Evolutionary conservation across 1,140 invertebrate species (phyloP), one percentile per base, ranked within the genome.

Genomic region (Drosophila sp.): DNA sequence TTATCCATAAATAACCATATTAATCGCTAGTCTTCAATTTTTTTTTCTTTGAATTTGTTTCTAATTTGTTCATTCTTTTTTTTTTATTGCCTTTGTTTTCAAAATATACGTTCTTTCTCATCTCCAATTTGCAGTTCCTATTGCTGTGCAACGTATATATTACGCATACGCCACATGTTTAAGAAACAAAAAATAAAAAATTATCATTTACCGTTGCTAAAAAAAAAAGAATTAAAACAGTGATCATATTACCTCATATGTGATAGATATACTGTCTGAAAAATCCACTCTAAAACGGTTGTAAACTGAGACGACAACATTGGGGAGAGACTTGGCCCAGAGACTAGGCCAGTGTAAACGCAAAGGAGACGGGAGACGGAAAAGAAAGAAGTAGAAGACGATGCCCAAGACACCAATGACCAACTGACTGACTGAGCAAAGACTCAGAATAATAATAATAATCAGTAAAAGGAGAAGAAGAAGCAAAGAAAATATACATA

Each of bases 371-470:
- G 4, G 29, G 9, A 7, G 7, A 21, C 7, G 27, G 43, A 38
- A 27, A 16, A 46, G 36, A 43, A 53, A 48, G 50, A 14, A 57
- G 48, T 63, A 38, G 29, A 34, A 62, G 54, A 50, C 67, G 63
- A 74, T 77, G 80, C 73, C 84, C 74, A 89, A 89, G 76, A 82
- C 80, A 89, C 82, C 79, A 77, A 86, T 90, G 89, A 90, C 89
- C 89, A 90, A 90, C 89, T 90, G 89, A 90, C 89, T 90, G 82
- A 90, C 75, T 80, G 72, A 59, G 71, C 65, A 21, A 46, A 64
- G 34, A 76, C 46, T 36, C 34, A 41, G 40, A 65, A 59, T 27
- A 76, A 48, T 13, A 69, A 53, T 11, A 46, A 43, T 43, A 18
- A 54, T 16, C 6, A 34, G 32, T 9, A 8, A 25, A 21, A 34